phyloP scores from a whole-genome alignment of 1,140 invertebrate genomes.

The Babylonia areolata region DNA sequence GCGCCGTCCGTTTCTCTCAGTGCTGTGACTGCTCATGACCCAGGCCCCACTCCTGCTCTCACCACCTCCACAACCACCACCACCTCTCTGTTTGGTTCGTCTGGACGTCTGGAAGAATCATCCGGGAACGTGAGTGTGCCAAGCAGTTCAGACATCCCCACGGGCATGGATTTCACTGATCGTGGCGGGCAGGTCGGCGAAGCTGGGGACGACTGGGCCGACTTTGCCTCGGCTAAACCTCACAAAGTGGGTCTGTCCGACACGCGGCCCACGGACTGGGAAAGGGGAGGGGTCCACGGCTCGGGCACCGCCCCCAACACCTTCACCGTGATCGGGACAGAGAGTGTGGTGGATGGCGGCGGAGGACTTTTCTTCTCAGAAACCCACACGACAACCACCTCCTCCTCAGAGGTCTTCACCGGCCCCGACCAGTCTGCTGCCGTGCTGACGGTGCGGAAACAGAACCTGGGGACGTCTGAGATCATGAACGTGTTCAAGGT shows the following conservation, averaged over 20 bases:
- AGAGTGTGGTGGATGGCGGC: conserved; percentile 16
- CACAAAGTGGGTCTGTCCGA: background rate
- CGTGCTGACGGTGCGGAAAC: conserved; percentile 63
- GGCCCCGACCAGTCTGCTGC: conserved; percentile 31
- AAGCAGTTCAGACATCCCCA: background rate
- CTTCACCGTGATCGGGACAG: background rate
- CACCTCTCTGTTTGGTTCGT: background rate
- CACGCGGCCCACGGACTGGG: background rate
- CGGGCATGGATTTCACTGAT: no score
- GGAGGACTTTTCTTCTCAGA: conserved; percentile 44
- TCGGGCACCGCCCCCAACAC: background rate
- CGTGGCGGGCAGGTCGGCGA: background rate
- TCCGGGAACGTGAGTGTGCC: background rate
- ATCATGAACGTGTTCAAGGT: conserved; percentile 68
- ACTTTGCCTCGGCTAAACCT: conserved; percentile 42
- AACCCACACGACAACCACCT: background rate
- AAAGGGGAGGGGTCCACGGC: background rate
- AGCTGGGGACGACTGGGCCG: conserved; percentile 47
- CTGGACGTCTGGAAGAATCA: background rate
- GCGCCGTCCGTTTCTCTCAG: background rate
- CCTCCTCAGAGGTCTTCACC: conserved; percentile 8
- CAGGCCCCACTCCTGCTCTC: background rate
- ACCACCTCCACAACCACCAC: background rate
- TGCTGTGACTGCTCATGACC: background rate
- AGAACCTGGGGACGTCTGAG: conserved; percentile 61